A percentile compares a stretch with the other conserved stretches of the same genome.
These are phyloP conservation scores for Eupelmus urozonus DNA, from an alignment of 2,888 invertebrate species.

Conservation along the genomic window DNA sequence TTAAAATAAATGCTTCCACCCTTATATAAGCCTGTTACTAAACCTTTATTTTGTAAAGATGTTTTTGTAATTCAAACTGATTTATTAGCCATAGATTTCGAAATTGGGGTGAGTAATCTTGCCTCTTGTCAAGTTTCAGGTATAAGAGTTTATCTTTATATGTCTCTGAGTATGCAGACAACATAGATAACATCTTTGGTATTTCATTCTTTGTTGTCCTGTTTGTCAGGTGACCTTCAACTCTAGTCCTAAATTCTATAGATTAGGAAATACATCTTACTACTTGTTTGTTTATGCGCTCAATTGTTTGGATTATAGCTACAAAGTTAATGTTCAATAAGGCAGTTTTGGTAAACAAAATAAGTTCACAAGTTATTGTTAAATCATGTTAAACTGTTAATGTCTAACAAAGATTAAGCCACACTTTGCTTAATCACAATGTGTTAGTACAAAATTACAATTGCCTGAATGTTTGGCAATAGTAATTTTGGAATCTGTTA, in stretches of 20 bases:
- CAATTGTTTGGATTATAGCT: conserved; percentile 22
- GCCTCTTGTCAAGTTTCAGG: conserved; percentile 32
- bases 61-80: conserved; percentile 16
- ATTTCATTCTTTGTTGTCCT: conserved; percentile 54
- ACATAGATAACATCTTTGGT: conserved; percentile 47
- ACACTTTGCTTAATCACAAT: conserved; percentile 20
- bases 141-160: conserved; percentile 42
- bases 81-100: conserved; percentile 20
- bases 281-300: conserved; percentile 53
- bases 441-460: conserved; percentile 37
- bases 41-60: conserved; percentile 8
- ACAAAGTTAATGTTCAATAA: conserved; percentile 25
- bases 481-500: conserved; percentile 34
- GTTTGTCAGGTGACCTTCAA: conserved; percentile 55
- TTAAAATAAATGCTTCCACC: background rate
- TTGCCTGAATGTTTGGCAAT: conserved; percentile 45
- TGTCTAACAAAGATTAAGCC: conserved; percentile 15
- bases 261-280: conserved; percentile 40
- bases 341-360: conserved; percentile 40
- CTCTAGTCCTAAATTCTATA: conserved; percentile 39
- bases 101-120: conserved; percentile 40
- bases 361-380: conserved; percentile 28
- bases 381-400: conserved; percentile 31
- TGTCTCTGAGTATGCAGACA: conserved; percentile 42
- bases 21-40: background rate